Evolutionary conservation across 2,113 vertebrate species (phyloP).

Genomic region (Dendropsophus ebraccatus): DNA sequence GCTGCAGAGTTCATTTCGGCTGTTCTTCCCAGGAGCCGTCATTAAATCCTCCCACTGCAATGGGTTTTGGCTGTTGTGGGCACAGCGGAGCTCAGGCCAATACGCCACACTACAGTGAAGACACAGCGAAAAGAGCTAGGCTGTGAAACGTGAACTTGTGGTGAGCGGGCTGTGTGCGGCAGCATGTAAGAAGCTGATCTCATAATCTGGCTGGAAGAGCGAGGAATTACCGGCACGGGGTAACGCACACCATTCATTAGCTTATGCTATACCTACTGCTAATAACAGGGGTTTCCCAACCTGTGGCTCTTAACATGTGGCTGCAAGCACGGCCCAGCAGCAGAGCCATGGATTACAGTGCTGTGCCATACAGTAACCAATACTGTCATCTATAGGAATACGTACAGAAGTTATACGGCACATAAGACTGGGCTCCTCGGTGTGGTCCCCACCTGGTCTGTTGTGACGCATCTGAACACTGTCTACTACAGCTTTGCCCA

Average conservation of each 20-base stretch:
- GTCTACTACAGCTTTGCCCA: too few relatives aligned
- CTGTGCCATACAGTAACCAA: too few relatives aligned
- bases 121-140: background rate
- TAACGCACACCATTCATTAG: background rate
- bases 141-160: background rate
- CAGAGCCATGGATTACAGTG: too few relatives aligned
- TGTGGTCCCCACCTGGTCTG: too few relatives aligned
- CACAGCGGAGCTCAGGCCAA: background rate
- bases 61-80: background rate
- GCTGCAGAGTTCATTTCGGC: constrained; percentile 5
- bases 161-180: too few relatives aligned
- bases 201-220: background rate
- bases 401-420: too few relatives aligned
- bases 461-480: too few relatives aligned
- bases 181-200: background rate
- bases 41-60: background rate
- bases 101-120: background rate
- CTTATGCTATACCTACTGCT: background rate
- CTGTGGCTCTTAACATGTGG: too few relatives aligned
- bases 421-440: too few relatives aligned
- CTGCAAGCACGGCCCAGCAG: too few relatives aligned
- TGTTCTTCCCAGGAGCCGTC: background rate
- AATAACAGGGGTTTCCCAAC: too few relatives aligned
- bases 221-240: background rate
- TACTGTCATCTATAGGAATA: too few relatives aligned